Evolutionary conservation across 2,797 vertebrate genomes (phyloP).

Genomic region (Sebastes taczanowskii): DNA sequence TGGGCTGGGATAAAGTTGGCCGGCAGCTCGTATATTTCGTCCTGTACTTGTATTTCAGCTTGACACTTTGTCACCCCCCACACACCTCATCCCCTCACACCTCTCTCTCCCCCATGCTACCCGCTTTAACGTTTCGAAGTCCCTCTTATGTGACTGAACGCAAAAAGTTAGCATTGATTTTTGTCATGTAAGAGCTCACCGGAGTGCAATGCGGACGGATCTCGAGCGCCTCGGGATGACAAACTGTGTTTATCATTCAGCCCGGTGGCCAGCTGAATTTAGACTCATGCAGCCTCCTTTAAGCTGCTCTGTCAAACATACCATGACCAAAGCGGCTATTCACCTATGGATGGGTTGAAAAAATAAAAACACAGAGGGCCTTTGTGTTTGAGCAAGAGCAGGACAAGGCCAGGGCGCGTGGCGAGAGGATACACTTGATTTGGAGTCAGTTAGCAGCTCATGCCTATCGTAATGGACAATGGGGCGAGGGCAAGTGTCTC

Average conservation of each 20-base stretch:
- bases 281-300: constrained; percentile 42
- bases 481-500: constrained; percentile 72
- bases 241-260: constrained; percentile 63
- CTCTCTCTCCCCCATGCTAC: not conserved
- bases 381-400: constrained; percentile 73
- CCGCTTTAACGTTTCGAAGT: constrained; percentile 44
- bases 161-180: constrained; percentile 75
- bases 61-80: constrained; percentile 60
- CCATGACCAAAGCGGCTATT: constrained; percentile 70
- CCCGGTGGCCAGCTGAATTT: constrained; percentile 66
- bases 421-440: constrained; percentile 81
- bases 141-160: constrained; percentile 57
- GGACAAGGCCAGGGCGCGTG: constrained; percentile 75
- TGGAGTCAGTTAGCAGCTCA: constrained; percentile 82
- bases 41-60: constrained; percentile 76
- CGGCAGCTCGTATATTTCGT: constrained; percentile 70
- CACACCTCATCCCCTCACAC: not conserved
- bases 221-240: constrained; percentile 37
- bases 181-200: constrained; percentile 49
- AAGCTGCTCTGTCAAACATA: constrained; percentile 69
- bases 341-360: constrained; percentile 52
- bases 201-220: constrained; percentile 46
- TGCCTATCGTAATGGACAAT: constrained; percentile 78
- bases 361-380: constrained; percentile 57
- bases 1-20: constrained; percentile 72